These are phyloP conservation scores for Trichogramma pretiosum DNA, from an alignment of 1,140 invertebrate species.

Conservation along the genomic window DNA sequence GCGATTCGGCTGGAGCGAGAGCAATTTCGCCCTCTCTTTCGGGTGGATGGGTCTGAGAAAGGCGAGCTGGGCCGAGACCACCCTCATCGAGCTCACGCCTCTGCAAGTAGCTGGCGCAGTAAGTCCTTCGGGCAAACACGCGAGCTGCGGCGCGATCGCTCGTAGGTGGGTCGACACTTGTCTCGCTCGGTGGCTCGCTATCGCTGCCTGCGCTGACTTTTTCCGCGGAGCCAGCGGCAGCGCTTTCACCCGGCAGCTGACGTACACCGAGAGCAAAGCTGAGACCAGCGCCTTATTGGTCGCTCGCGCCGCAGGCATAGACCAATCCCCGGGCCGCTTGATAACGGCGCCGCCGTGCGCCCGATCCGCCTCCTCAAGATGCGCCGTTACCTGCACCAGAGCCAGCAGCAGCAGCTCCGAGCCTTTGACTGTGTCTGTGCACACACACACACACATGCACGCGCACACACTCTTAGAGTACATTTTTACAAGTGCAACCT, in stretches of 20 bases:
- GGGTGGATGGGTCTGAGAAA: slow-evolving; percentile 9
- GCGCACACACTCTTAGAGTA: too few species aligned
- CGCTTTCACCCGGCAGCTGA: too few species aligned
- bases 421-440: background rate
- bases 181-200: background rate
- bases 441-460: background rate
- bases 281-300: slow-evolving; percentile 43
- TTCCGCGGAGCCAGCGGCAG: slow-evolving; percentile 35
- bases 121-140: too few species aligned
- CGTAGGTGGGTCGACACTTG: slow-evolving; percentile 3
- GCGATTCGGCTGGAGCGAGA: slow-evolving; percentile 3
- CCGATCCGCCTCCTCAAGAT: slow-evolving; percentile 44
- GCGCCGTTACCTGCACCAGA: too few species aligned
- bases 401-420: too few species aligned
- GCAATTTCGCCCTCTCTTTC: slow-evolving; percentile 6
- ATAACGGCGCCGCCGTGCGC: slow-evolving; percentile 41
- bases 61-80: slow-evolving; percentile 1
- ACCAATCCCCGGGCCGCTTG: slow-evolving; percentile 39
- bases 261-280: too few species aligned
- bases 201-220: background rate
- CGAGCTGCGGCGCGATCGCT: too few species aligned
- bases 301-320: slow-evolving; percentile 28
- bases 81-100: slow-evolving; percentile 13
- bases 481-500: too few species aligned
- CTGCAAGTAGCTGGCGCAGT: too few species aligned